Percentiles rank a stretch among this genome's conserved stretches.
Conservation (phyloP, 1,140 invertebrate genomes). For the Drosophila murphyi region DNA sequence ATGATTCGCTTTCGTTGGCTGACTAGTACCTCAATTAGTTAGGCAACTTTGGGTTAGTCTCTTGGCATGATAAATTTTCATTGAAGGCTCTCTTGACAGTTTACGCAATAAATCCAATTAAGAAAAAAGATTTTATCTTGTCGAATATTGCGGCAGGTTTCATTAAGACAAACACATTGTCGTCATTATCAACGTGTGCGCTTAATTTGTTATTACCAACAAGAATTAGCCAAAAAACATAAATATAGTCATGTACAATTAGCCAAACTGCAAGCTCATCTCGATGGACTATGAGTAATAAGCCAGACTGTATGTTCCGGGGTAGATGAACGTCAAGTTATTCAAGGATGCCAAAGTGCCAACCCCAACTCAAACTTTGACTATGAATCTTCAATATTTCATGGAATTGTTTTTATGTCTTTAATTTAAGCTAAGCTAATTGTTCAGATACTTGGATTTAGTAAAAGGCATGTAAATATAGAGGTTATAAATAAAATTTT, state of each 20-base stretch:
- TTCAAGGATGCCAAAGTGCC: constrained; percentile 50
- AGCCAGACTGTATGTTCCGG: constrained; percentile 55
- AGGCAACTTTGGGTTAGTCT: constrained; percentile 37
- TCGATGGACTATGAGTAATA: constrained; percentile 28
- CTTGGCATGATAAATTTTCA: constrained; percentile 70
- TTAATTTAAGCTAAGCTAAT: constrained; percentile 1
- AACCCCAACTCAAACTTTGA: constrained; percentile 7
- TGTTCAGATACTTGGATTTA: not conserved
- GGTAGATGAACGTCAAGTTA: constrained; percentile 41
- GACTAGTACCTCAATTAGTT: constrained; percentile 17
- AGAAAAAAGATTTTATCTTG: constrained; percentile 55
- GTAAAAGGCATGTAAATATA: not conserved
- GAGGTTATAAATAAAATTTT: not conserved
- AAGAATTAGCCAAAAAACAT: constrained; percentile 57
- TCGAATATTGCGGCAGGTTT: constrained; percentile 52
- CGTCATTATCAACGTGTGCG: constrained; percentile 50
- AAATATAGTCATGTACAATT: constrained; percentile 67
- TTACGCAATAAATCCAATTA: constrained; percentile 78
- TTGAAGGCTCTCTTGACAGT: constrained; percentile 70
- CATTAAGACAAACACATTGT: constrained; percentile 46
- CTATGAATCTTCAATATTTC: not conserved
- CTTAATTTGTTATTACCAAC: constrained; percentile 71
- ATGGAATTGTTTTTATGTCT: too few species aligned
- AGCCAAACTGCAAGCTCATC: constrained; percentile 76
- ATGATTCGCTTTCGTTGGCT: constrained; percentile 32